These are phyloP conservation scores for Denticeps clupeoides DNA, from an alignment of 2,797 vertebrate species.

Conservation along the genomic window DNA sequence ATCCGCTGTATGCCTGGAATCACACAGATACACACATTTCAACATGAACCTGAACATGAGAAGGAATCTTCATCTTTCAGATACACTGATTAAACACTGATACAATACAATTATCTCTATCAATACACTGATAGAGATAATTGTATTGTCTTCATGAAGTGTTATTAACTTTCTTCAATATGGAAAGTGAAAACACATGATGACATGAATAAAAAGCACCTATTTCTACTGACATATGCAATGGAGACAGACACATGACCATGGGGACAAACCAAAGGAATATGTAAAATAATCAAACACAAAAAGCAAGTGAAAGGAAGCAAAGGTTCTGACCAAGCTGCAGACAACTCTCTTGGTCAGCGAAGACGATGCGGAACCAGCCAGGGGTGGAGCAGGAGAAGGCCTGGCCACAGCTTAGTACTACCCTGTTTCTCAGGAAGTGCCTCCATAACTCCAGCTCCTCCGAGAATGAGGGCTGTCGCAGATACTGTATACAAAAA, in stretches of 20 bases:
- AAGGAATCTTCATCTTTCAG: no score
- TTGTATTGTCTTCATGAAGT: no score
- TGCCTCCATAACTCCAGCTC: conserved; percentile 73
- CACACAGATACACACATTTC: conserved; percentile 1
- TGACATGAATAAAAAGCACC: no score
- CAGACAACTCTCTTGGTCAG: conserved; percentile 64
- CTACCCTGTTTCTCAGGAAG: conserved; percentile 78
- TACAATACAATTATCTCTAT: no score
- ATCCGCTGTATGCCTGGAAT: conserved; percentile 76
- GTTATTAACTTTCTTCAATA: no score
- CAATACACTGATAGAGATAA: no score
- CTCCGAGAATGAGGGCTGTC: conserved; percentile 68
- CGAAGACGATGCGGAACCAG: conserved; percentile 90
- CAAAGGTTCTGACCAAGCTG: conserved; percentile 63
- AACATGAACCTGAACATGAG: neutral
- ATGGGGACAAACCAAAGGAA: no score
- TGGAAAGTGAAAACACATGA: no score
- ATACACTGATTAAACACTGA: no score
- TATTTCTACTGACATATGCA: no score
- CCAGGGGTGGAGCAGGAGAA: conserved; percentile 81
- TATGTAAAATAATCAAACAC: neutral
- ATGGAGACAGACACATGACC: neutral
- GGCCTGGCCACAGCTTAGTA: conserved; percentile 77
- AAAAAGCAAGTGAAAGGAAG: no score
- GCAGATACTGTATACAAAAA: conserved; percentile 65